Evolutionary conservation across 2,888 invertebrate genomes (phyloP).

Genomic region (Drosophila bunnanda): DNA sequence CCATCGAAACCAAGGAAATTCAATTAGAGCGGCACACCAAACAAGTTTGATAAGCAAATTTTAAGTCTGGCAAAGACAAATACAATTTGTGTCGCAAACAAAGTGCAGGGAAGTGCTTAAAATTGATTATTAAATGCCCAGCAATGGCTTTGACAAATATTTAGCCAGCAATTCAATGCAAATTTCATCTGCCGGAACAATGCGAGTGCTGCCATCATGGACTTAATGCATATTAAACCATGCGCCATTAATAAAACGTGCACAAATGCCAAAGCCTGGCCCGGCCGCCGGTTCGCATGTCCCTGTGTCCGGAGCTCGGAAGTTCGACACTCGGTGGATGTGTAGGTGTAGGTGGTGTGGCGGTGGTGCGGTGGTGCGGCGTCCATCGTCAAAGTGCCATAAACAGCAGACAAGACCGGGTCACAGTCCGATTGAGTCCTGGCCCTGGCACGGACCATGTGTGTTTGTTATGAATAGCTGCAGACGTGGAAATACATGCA

Average conservation of each 20-base stretch:
- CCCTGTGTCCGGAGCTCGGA: slow-evolving; percentile 12
- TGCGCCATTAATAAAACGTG: slow-evolving; percentile 72
- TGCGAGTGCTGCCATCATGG: slow-evolving; percentile 35
- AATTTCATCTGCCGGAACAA: slow-evolving; percentile 47
- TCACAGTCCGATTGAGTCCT: slow-evolving; percentile 31
- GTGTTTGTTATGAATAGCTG: slow-evolving; percentile 56
- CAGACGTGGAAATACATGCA: slow-evolving; percentile 46
- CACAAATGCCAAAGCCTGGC: slow-evolving; percentile 66
- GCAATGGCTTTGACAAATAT: slow-evolving; percentile 45
- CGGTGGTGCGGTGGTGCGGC: background rate
- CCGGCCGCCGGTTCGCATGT: slow-evolving; percentile 6
- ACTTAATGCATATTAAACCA: slow-evolving; percentile 60
- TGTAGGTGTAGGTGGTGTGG: background rate
- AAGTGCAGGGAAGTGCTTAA: slow-evolving; percentile 44
- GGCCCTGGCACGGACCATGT: slow-evolving; percentile 15
- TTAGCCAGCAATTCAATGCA: slow-evolving; percentile 46
- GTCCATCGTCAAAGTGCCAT: slow-evolving; percentile 47
- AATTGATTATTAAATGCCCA: slow-evolving; percentile 43
- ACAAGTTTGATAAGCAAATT: slow-evolving; percentile 38
- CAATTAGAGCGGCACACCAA: slow-evolving; percentile 42
- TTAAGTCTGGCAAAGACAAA: slow-evolving; percentile 41
- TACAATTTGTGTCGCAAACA: slow-evolving; percentile 46
- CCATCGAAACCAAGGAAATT: slow-evolving; percentile 25
- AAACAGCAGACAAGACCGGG: slow-evolving; percentile 48
- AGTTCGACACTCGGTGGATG: slow-evolving; percentile 15